Conservation (phyloP, 2,113 vertebrate species). For the Neofelis nebulosa region DNA sequence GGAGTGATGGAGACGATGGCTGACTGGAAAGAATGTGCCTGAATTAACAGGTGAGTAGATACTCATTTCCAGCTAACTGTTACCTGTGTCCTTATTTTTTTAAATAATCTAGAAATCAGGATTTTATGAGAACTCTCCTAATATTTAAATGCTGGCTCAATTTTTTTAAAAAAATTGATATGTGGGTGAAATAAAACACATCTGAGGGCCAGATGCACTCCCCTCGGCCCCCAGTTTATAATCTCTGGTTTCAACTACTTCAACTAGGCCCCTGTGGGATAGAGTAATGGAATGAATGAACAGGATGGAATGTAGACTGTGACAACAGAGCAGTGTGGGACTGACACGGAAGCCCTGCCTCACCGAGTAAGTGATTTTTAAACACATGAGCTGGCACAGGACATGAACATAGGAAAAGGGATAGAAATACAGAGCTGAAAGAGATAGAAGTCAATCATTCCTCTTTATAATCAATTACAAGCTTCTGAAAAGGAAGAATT, state of each 20-base stretch:
- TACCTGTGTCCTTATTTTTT: background rate
- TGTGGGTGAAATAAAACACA: background rate
- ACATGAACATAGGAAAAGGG: background rate
- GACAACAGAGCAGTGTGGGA: background rate
- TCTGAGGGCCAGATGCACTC: background rate
- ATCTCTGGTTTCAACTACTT: background rate
- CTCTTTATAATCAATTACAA: background rate
- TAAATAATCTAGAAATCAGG: background rate
- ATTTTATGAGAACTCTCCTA: background rate
- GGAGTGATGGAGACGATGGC: background rate
- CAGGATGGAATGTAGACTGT: background rate
- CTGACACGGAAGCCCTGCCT: background rate
- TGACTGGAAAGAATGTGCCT: background rate
- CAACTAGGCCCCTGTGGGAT: fast-evolving
- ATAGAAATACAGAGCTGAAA: background rate
- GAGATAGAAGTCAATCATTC: background rate
- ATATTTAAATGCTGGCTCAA: background rate
- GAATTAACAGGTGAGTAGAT: background rate
- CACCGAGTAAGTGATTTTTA: fast-evolving
- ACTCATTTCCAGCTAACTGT: background rate
- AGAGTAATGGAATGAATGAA: background rate
- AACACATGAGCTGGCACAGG: background rate
- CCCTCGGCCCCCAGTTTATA: background rate
- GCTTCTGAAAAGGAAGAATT: background rate
- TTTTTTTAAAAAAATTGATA: background rate